Conservation (phyloP, 2,113 vertebrate species). For the Azemiops feae region DNA sequence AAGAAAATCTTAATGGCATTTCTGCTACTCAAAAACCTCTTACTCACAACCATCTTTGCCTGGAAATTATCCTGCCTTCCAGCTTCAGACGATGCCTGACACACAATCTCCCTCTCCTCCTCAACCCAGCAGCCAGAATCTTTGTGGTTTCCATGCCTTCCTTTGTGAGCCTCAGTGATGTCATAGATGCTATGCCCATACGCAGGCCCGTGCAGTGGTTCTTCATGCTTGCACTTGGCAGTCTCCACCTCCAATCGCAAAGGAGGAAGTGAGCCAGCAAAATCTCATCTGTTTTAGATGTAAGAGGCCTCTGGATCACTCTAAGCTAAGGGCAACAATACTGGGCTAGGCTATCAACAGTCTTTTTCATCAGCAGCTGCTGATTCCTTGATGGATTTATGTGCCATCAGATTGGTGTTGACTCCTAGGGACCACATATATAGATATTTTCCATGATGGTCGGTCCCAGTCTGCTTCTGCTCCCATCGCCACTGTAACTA, state of each 20-base stretch:
- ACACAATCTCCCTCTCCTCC: neutral
- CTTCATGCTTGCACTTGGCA: too few species aligned
- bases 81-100: neutral
- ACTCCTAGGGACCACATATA: too few species aligned
- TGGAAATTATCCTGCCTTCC: neutral
- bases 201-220: neutral
- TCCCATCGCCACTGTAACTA: too few species aligned
- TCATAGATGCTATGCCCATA: neutral
- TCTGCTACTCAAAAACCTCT: neutral
- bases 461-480: too few species aligned
- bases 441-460: too few species aligned
- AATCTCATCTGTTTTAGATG: neutral
- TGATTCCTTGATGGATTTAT: too few species aligned
- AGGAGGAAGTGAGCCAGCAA: neutral
- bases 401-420: too few species aligned
- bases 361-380: too few species aligned
- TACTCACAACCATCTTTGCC: neutral
- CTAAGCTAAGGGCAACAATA: too few species aligned
- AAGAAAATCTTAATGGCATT: neutral
- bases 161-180: conserved; percentile 11
- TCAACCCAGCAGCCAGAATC: neutral
- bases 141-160: neutral
- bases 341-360: too few species aligned
- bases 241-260: neutral
- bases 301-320: neutral